phyloP scores from a whole-genome alignment of 1,140 invertebrate species.

The Aleiodes sp. region DNA sequence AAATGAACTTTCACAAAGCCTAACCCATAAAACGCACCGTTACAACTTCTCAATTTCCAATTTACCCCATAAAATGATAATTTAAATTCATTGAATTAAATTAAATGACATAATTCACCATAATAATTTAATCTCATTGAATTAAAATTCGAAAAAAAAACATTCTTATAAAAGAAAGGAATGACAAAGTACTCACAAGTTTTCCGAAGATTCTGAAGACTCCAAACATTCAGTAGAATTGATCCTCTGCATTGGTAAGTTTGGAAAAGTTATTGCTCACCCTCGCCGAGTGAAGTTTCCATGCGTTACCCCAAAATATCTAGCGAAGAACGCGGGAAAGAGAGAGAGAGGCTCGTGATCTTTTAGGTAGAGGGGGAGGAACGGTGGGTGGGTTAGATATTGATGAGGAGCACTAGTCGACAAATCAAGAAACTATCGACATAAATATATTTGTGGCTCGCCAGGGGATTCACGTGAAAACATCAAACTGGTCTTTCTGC shows the following conservation, averaged over 20 bases:
- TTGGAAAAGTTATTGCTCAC: conserved; percentile 34
- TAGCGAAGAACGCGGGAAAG: conserved; percentile 13
- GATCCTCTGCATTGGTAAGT: conserved; percentile 39
- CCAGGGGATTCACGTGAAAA: conserved; percentile 53
- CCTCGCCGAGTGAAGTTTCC: conserved; percentile 32
- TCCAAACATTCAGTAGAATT: conserved; percentile 33
- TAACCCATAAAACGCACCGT: no score
- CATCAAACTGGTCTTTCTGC: conserved; percentile 28
- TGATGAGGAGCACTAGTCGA: conserved; percentile 63
- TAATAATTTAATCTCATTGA: no score
- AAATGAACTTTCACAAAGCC: no score
- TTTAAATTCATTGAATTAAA: no score
- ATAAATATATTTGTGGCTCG: conserved; percentile 66
- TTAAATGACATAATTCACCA: no score
- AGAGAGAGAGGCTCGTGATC: conserved; percentile 12
- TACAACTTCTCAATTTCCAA: no score
- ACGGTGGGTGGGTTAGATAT: no score
- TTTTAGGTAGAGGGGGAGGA: conserved; percentile 31
- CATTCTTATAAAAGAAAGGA: no score
- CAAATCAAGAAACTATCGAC: conserved; percentile 69
- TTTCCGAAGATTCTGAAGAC: conserved; percentile 21
- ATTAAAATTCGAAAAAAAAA: no score
- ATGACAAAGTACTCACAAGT: no score
- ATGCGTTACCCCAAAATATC: conserved; percentile 48
- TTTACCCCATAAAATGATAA: no score